Evolutionary conservation across 2,888 invertebrate genomes (phyloP), one percentile per base, ranked within the genome.

Genomic region (Watsonalla cultraria): DNA sequence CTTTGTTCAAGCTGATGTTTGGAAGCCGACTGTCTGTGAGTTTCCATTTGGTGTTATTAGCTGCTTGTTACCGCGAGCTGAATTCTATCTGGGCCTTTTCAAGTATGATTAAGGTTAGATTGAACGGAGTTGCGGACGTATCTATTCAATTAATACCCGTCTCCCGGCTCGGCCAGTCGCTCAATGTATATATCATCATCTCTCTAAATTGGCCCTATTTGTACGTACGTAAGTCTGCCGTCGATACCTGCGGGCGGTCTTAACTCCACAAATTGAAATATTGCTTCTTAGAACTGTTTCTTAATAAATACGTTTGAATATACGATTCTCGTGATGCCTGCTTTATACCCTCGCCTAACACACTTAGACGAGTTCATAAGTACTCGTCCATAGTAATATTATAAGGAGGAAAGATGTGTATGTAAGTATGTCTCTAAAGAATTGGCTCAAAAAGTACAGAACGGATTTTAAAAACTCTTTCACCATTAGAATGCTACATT

Each of bases 121-220:
- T 86, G 89, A 88, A 81, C 80, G 82, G 78, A 79, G 78, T 75
- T 81, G 76, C 82, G 78, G 79, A 84, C 84, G 86, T 87, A 88
- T 87, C 87, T 84, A 90, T 90, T 87, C 86, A 90, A 90, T 90
- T 90, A 90, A 86, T 82, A 68, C 76, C 70, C 72, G 72, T 80
- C 77, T 76, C 81, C 70, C 76, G 81, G 80, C 78, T 80, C 76
- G 69, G 75, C 70, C 70, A 73, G 76, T 73, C 66, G 73, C 75
- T 80, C 79, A 78, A 84, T 87, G 82, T 86, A 84, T 82, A 84
- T 80, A 79, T 84, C 82, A 73, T 70, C 69, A 84, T 76, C 71
- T 72, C 69, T 73, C 74, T 76, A 80, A 85, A 87, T 86, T 84
- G 77, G 72, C 74, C 69, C 74, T 82, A 84, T 84, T 86, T 82